phyloP scores from a whole-genome alignment of 2,797 vertebrate species.

The Menidia menidia region DNA sequence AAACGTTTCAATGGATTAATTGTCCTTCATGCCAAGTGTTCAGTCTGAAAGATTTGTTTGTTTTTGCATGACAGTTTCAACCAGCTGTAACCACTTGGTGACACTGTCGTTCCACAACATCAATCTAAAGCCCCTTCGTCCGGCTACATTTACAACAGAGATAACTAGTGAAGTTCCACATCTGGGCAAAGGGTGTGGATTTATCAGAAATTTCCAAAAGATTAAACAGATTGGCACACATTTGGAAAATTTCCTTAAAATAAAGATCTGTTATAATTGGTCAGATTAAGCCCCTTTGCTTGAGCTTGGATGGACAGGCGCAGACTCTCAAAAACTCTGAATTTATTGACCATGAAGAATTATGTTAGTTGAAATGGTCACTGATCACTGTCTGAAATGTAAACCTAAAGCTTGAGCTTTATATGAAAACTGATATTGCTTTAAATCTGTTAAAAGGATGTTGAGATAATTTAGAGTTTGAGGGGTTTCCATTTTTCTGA shows the following conservation, averaged over 20 bases:
- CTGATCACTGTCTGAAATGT: conserved; percentile 16
- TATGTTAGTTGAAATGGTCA: conserved; percentile 21
- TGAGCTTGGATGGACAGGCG: conserved; percentile 16
- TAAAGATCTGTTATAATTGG: conserved; percentile 61
- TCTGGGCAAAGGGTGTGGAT: conserved; percentile 46
- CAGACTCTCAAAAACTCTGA: conserved; percentile 9
- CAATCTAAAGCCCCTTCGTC: not conserved
- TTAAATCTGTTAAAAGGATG: conserved; percentile 7
- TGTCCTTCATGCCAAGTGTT: not conserved
- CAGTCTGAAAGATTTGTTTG: not conserved
- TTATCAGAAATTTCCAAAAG: conserved; percentile 60
- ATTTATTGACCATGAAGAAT: conserved; percentile 37
- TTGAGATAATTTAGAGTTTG: conserved; percentile 16
- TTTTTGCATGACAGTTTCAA: not conserved
- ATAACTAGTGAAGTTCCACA: conserved; percentile 33
- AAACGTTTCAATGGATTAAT: too few species aligned
- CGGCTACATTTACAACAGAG: conserved; percentile 16
- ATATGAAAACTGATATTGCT: conserved; percentile 25
- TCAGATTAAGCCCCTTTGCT: conserved; percentile 40
- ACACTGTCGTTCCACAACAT: conserved; percentile 44
- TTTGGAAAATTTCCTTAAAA: conserved; percentile 63
- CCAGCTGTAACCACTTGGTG: conserved; percentile 55
- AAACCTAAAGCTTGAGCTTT: conserved; percentile 2
- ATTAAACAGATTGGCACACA: conserved; percentile 57
- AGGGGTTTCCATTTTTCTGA: not conserved